Conservation (phyloP, 1,140 invertebrate genomes). For the Nymphalis io region DNA sequence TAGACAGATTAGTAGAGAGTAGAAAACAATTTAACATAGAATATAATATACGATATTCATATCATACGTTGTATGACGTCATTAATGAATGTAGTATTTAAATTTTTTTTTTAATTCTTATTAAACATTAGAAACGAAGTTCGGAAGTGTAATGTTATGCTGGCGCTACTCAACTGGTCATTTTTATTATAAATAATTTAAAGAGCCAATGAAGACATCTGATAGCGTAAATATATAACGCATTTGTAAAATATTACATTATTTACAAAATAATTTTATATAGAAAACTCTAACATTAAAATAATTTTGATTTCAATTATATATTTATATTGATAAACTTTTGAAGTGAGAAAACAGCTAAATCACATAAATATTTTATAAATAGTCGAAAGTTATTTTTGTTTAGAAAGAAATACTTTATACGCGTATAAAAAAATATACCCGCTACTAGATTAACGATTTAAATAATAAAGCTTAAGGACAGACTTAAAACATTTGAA, state of each 20-base stretch:
- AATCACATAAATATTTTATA: background rate
- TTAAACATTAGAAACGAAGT: no score
- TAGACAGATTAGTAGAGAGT: no score
- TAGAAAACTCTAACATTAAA: background rate
- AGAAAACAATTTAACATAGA: no score
- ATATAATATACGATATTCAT: no score
- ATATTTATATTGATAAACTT: conserved; percentile 4
- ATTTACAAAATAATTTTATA: conserved; percentile 18
- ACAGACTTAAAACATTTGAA: background rate
- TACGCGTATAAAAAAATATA: background rate
- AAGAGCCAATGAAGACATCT: background rate
- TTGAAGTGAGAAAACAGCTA: conserved; percentile 3
- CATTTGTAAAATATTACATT: background rate
- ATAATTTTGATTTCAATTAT: background rate
- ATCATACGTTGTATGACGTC: no score
- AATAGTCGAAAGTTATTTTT: background rate
- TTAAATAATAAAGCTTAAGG: background rate
- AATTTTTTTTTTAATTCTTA: no score
- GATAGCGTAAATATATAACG: background rate
- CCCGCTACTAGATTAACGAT: no score
- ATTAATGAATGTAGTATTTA: no score
- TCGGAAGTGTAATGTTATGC: no score
- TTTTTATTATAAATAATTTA: background rate
- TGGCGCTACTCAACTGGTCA: background rate
- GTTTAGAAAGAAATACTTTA: background rate